Evolutionary conservation across 1,140 invertebrate genomes (phyloP).

Genomic region (Mamestra configurata): DNA sequence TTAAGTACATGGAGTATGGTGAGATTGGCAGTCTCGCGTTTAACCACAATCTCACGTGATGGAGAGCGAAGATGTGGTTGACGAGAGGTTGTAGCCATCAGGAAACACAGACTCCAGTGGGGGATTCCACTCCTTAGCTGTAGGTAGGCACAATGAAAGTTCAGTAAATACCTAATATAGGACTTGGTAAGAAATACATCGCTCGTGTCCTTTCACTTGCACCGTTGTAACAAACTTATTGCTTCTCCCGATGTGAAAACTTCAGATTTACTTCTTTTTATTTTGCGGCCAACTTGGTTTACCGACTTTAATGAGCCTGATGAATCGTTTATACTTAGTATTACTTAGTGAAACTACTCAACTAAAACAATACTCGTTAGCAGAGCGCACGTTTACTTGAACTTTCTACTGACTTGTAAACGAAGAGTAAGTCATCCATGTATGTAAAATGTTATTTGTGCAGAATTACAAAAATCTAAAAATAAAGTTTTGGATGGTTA

Average conservation of each 20-base stretch:
- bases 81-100: too few relatives aligned
- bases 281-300: slow-evolving; percentile 57
- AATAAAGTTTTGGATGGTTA: too few relatives aligned
- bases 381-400: not conserved
- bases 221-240: slow-evolving; percentile 54
- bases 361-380: slow-evolving; percentile 26
- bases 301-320: slow-evolving; percentile 63
- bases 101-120: too few relatives aligned
- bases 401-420: not conserved
- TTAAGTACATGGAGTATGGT: too few relatives aligned
- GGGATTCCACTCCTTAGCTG: too few relatives aligned
- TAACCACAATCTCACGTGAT: too few relatives aligned
- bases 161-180: too few relatives aligned
- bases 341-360: slow-evolving; percentile 32
- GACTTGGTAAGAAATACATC: not conserved
- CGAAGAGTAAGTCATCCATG: not conserved
- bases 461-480: too few relatives aligned
- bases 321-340: slow-evolving; percentile 59
- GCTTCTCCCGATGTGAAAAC: slow-evolving; percentile 61
- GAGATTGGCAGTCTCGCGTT: too few relatives aligned
- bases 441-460: not conserved
- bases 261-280: slow-evolving; percentile 64
- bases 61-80: too few relatives aligned
- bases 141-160: too few relatives aligned
- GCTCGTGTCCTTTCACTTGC: not conserved